Evolutionary conservation across 2,797 vertebrate species (phyloP).

Genomic region (Xyrichtys novacula): DNA sequence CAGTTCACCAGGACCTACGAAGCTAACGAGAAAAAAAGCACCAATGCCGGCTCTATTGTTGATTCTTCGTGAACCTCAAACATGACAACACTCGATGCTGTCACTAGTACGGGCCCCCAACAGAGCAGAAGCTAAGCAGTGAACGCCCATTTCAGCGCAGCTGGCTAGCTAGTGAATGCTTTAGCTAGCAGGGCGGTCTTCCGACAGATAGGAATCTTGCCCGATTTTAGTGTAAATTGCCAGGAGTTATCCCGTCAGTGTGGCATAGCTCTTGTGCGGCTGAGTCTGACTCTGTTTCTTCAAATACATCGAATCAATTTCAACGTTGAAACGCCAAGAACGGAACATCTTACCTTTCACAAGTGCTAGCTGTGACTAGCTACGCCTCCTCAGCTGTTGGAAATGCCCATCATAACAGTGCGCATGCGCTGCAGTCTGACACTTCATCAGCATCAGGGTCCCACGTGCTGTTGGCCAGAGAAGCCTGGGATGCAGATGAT

Average conservation of each 20-base stretch:
- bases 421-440: constrained; percentile 80
- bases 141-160: constrained; percentile 83
- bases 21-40: not conserved
- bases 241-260: not conserved
- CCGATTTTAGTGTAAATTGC: not conserved
- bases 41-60: not conserved
- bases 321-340: constrained; percentile 38
- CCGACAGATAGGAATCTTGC: constrained; percentile 16
- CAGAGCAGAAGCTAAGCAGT: constrained; percentile 58
- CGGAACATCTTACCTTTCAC: constrained; percentile 79
- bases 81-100: constrained; percentile 2
- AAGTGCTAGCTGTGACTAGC: constrained; percentile 75
- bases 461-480: constrained; percentile 64
- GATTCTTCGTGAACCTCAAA: constrained; percentile 5
- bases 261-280: accelerated
- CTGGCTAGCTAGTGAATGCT: constrained; percentile 63
- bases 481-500: constrained; percentile 1
- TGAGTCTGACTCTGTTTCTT: not conserved
- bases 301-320: not conserved
- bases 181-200: constrained; percentile 66
- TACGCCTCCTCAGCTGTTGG: constrained; percentile 83
- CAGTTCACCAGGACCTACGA: not conserved
- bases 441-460: constrained; percentile 59
- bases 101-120: constrained; percentile 36
- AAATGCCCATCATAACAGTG: constrained; percentile 75